Conservation (phyloP, 2,888 invertebrate genomes). For the Aleiodes testaceus region DNA sequence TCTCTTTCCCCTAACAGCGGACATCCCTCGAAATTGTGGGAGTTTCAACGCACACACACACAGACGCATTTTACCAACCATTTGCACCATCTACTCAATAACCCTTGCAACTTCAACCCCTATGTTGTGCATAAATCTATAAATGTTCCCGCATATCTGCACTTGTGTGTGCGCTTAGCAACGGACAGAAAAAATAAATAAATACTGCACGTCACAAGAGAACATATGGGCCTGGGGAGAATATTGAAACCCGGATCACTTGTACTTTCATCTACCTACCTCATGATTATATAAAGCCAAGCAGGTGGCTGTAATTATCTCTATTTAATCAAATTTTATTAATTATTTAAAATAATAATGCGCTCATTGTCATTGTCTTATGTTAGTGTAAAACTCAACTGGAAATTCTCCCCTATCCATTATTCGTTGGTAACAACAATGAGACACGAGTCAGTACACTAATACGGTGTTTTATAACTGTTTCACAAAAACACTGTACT, state of each 20-base stretch:
- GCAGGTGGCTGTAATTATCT: too few species aligned
- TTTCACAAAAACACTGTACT: constrained; percentile 15
- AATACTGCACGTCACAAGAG: neutral
- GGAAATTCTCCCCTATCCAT: too few species aligned
- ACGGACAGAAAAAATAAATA: neutral
- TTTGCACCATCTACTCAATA: constrained; percentile 29
- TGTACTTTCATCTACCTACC: neutral
- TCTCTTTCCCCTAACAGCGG: constrained; percentile 34
- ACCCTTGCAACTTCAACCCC: constrained; percentile 29
- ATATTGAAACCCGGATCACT: neutral
- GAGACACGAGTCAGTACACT: too few species aligned
- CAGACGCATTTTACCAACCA: constrained; percentile 30
- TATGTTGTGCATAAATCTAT: constrained; percentile 1
- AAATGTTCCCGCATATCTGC: constrained; percentile 11
- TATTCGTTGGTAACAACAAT: too few species aligned
- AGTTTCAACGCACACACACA: neutral
- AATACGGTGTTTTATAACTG: too few species aligned
- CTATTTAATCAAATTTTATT: too few species aligned
- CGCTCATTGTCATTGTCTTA: constrained; percentile 7
- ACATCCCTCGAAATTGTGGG: constrained; percentile 20
- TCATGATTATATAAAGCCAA: too few species aligned
- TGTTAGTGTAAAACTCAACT: neutral
- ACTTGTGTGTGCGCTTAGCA: neutral
- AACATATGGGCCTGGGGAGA: constrained; percentile 3
- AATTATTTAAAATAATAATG: constrained; percentile 30